Conservation (phyloP, 1,140 invertebrate genomes). For the Papilio machaon region DNA sequence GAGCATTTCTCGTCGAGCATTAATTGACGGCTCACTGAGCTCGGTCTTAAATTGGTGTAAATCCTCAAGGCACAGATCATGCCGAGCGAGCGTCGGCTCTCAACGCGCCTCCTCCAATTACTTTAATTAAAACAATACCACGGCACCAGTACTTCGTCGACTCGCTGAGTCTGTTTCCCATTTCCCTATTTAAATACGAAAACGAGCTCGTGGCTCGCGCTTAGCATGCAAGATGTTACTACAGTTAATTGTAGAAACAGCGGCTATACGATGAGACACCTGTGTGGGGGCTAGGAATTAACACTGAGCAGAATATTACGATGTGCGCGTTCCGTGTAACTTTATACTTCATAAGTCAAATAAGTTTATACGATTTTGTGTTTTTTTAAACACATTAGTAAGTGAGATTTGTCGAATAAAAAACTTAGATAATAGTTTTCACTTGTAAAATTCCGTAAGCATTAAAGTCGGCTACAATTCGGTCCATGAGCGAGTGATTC, state of each 20-base stretch:
- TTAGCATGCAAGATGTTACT: constrained; percentile 78
- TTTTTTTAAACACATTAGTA: not conserved
- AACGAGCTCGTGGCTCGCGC: constrained; percentile 74
- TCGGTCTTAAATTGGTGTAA: constrained; percentile 79
- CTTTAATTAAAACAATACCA: constrained; percentile 82
- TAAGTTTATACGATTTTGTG: constrained; percentile 14
- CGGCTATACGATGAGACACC: constrained; percentile 54
- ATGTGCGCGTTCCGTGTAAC: constrained; percentile 11
- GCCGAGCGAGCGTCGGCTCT: constrained; percentile 74
- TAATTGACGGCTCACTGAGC: constrained; percentile 75
- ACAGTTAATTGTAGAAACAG: constrained; percentile 55
- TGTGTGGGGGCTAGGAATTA: constrained; percentile 36
- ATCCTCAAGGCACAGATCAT: constrained; percentile 81
- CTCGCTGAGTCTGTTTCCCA: constrained; percentile 79
- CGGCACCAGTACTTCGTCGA: constrained; percentile 77
- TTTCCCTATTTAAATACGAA: constrained; percentile 82
- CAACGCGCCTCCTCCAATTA: constrained; percentile 79
- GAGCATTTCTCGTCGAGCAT: constrained; percentile 61
- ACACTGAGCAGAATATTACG: constrained; percentile 30
- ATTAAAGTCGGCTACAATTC: constrained; percentile 61
- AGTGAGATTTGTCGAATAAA: not conserved
- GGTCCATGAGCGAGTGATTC: constrained; percentile 67
- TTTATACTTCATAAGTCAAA: constrained; percentile 10
- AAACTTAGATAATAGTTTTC: not conserved
- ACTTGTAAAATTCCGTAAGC: constrained; percentile 38